Evolutionary conservation across 2,797 vertebrate species (phyloP).

Genomic region (Sphaeramia orbicularis): DNA sequence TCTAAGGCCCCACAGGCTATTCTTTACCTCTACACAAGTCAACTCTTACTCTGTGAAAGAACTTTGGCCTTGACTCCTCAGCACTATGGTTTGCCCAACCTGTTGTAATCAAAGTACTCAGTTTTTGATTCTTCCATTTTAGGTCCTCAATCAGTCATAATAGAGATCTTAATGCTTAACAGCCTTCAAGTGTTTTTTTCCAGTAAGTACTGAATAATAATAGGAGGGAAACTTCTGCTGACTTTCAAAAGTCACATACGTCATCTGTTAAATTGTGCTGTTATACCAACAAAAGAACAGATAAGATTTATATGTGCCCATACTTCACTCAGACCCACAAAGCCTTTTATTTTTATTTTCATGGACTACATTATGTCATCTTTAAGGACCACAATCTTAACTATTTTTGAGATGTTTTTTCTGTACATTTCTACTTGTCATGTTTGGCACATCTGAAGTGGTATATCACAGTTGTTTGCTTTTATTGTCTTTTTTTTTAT

Average conservation of each 20-base stretch:
- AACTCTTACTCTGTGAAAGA: constrained; percentile 32
- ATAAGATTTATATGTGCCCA: background rate
- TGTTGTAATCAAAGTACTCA: background rate
- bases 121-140: background rate
- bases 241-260: constrained; percentile 18
- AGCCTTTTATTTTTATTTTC: constrained; percentile 7
- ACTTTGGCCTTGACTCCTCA: constrained; percentile 30
- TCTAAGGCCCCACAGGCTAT: constrained; percentile 41
- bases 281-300: constrained; percentile 8
- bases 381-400: constrained; percentile 9
- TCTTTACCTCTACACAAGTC: constrained; percentile 52
- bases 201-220: constrained; percentile 6
- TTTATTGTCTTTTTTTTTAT: constrained; percentile 18
- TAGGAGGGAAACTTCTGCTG: background rate
- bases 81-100: constrained; percentile 12
- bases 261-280: constrained; percentile 41
- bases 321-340: constrained; percentile 13
- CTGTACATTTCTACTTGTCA: constrained; percentile 16
- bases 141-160: background rate
- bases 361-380: constrained; percentile 1
- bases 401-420: constrained; percentile 10
- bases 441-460: constrained; percentile 1
- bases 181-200: constrained; percentile 24
- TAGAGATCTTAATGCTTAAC: constrained; percentile 14
- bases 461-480: background rate